Evolutionary conservation across 92 coral and sea anemone species (phyloP).

Genomic region (Palythoa grandis): DNA sequence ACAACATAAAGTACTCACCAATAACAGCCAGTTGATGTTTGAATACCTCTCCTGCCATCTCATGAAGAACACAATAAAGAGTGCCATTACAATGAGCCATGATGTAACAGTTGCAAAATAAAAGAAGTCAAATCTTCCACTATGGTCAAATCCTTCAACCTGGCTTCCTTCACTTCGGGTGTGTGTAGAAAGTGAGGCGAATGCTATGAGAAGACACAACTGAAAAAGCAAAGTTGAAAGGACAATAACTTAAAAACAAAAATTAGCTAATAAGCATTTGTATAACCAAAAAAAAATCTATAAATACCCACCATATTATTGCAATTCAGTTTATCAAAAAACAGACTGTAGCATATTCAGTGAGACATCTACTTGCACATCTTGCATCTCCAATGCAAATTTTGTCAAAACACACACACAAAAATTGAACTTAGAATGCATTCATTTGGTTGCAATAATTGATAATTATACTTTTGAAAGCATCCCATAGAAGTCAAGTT

Average conservation of each 20-base stretch:
- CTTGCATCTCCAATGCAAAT: too few species aligned
- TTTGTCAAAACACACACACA: too few species aligned
- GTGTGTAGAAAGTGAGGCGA: slow-evolving; percentile 79
- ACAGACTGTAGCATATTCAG: too few species aligned
- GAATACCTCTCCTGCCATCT: slow-evolving; percentile 64
- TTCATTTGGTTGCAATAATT: too few species aligned
- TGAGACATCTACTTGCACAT: too few species aligned
- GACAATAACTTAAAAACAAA: neutral
- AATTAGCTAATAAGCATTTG: neutral
- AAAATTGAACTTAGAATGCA: too few species aligned
- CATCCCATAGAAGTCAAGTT: too few species aligned
- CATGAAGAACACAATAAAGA: slow-evolving; percentile 71
- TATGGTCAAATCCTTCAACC: slow-evolving; percentile 40
- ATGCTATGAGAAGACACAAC: slow-evolving; percentile 75
- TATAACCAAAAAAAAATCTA: too few species aligned
- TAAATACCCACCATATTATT: too few species aligned
- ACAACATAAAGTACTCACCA: slow-evolving; percentile 59
- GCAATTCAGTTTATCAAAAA: too few species aligned
- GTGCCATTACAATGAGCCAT: slow-evolving; percentile 86
- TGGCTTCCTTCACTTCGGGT: slow-evolving; percentile 44
- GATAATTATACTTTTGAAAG: too few species aligned
- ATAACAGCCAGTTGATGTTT: slow-evolving; percentile 79
- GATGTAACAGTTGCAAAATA: slow-evolving; percentile 91
- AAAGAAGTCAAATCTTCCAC: slow-evolving; percentile 89
- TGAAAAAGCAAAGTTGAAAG: slow-evolving; percentile 20